Base-by-base conservation (phyloP, 2,113 vertebrate genomes). In the Martes martes region DNA sequence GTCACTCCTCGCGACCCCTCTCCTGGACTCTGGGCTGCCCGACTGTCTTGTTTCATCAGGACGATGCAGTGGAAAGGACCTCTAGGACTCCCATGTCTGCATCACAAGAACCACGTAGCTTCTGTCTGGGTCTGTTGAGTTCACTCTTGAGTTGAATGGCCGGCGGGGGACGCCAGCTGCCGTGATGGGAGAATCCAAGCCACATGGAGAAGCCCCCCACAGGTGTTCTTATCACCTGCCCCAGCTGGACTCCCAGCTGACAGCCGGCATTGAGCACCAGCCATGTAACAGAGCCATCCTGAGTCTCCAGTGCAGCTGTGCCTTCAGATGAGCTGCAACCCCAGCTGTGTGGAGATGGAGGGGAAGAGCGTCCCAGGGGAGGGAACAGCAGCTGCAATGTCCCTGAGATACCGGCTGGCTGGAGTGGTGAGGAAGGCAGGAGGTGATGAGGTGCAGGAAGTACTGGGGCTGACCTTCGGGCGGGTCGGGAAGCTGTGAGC, bases 401-500 rank as follows among this genome's bases (percentile, higher is more conserved):
- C 52, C 42, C 52, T n/a, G 31, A 39, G 73, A 50, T 16, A 7
- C 45, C 42, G 26, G 23, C 24, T 39, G 28, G 71, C 14, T 36
- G 23, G 33, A 24, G 36, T 3, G 47, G 73, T 19, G 18, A 67
- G 61, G 31, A 42, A 73, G 50, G 31, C 33, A 39, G 63, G 42
- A 45, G 24, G 52, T 3, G 26, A 23, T 7, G 24, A n/a, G n/a
- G 61, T 16, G 21, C 1, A 0, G 42, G 61, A 10, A 80, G 23
- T 19, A 6, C 23, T 13, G 31, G 47, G n/a, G 4, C 19, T 3
- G 45, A 24, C 33, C 8, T 26, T 10, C 21, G 26, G 67, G 33
- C 0, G 13, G 69, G 26, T 6, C 0, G 0, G 87, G 61, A 50
- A 33, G 39, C 39, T 2, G 0, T 42, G 39, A 36, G 42, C 16